Base-by-base conservation (phyloP, 35 echinoderm and acorn worm genomes). In the Anneissia japonica region DNA sequence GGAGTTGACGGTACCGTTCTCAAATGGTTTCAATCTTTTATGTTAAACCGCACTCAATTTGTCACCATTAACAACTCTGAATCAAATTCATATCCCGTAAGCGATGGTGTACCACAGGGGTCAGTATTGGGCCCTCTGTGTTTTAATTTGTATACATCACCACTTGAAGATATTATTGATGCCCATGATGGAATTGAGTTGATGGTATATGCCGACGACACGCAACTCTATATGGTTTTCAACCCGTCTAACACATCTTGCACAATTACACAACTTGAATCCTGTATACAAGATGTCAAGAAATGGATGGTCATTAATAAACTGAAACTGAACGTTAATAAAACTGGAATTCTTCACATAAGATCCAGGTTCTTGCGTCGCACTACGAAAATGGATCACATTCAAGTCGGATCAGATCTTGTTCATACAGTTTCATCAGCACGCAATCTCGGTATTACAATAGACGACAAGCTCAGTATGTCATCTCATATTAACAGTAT, bases 51-150 rank as follows among this genome's bases (percentile, higher is more conserved):
- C 40, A 38, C 73, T 29, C 85, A 87, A 77, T 77, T 36, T 23
- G 39, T 79, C 31, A 35, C 33, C 2, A 87, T 87, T 77, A 31
- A 14, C 3, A 30, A 34, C 11, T 38, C 85, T 21, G 10, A 51
- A 35, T 84, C 79, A 30, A 77, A 88, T 23, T 37, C 32, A 46
- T 13, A 37, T 31, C 77, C 37, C 19, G 73, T 91, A n/a, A 74
- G 10, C 32, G 30, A 10, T 85, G 93, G 90, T 46, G 89, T 95
- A 30, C 89, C 93, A 74, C 89, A 91, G 36, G 89, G 93, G 35
- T 87, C 93, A 11, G 89, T 94, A 33, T 31, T 81, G 64, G 89
- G 89, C 34, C 85, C 89, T 36, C 34, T 93, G 36, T 28, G 51
- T 13, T 92, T 92, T 34, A 89, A 80, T 34, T 43, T 97, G 85